These are phyloP conservation scores for Calypte anna DNA, from an alignment of 2,113 vertebrate species.

Conservation along the genomic window DNA sequence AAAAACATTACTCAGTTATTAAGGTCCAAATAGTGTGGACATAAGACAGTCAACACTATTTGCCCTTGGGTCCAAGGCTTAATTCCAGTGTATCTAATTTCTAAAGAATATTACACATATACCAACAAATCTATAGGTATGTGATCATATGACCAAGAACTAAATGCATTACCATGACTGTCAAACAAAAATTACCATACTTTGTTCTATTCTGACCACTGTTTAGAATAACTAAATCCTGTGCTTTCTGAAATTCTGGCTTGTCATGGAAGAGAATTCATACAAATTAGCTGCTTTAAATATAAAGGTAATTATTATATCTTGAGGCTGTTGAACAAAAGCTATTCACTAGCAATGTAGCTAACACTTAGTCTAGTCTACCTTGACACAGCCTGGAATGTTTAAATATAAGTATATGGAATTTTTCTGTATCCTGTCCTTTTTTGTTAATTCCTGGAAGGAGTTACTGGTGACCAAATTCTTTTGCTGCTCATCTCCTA, in stretches of 20 bases:
- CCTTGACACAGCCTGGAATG: not conserved
- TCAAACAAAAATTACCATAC: not conserved
- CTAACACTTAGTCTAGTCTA: not conserved
- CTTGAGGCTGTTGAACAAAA: not conserved
- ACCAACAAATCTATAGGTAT: not conserved
- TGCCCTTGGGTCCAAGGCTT: rapidly evolving
- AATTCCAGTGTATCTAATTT: not conserved
- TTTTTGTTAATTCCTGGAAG: not conserved
- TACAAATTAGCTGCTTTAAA: not conserved
- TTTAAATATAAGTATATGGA: not conserved
- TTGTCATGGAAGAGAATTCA: not conserved
- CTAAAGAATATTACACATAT: not conserved
- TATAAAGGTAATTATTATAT: not conserved
- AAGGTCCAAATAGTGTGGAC: not conserved
- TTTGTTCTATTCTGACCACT: not conserved
- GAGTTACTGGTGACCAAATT: not conserved
- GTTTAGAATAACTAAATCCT: not conserved
- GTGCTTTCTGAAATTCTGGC: not conserved
- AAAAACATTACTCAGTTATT: not conserved
- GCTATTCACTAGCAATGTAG: not conserved
- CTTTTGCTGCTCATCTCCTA: not conserved
- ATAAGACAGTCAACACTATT: not conserved
- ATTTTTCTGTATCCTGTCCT: not conserved
- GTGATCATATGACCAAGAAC: not conserved
- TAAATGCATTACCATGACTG: not conserved